These are phyloP conservation scores for Thymelicus acteon DNA, from an alignment of 2,888 invertebrate species.

Conservation along the genomic window DNA sequence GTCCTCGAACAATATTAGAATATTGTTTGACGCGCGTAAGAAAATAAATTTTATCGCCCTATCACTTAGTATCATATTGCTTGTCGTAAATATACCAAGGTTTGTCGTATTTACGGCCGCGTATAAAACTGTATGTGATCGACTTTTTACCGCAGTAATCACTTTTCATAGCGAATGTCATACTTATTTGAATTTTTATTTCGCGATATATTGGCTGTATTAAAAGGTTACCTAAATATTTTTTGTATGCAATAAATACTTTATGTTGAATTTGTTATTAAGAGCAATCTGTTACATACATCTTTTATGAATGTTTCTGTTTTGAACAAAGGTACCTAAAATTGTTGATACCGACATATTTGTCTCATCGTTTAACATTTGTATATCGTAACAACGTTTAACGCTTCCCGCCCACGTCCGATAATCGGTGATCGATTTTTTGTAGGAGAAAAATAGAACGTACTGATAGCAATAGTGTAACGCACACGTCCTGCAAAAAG, in stretches of 20 bases:
- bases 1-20: constrained; percentile 46
- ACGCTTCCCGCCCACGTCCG: too few species aligned
- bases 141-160: constrained; percentile 49
- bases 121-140: constrained; percentile 53
- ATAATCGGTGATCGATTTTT: too few species aligned
- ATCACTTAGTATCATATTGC: constrained; percentile 78
- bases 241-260: background rate
- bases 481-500: too few species aligned
- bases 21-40: constrained; percentile 53
- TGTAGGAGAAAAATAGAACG: too few species aligned
- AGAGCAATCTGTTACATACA: background rate
- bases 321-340: too few species aligned
- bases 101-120: constrained; percentile 77
- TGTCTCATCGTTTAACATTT: too few species aligned
- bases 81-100: constrained; percentile 72
- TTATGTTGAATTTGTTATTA: background rate
- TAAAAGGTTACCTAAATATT: background rate
- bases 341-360: too few species aligned
- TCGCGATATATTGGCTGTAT: constrained; percentile 4
- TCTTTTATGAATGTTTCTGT: background rate
- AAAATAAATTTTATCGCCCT: constrained; percentile 69
- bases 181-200: constrained; percentile 25
- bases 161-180: constrained; percentile 48
- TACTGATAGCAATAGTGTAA: too few species aligned
- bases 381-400: too few species aligned